Evolutionary conservation across 2,797 vertebrate genomes (phyloP), one percentile per base, ranked within the genome.

Genomic region (Eleutherodactylus coqui): DNA sequence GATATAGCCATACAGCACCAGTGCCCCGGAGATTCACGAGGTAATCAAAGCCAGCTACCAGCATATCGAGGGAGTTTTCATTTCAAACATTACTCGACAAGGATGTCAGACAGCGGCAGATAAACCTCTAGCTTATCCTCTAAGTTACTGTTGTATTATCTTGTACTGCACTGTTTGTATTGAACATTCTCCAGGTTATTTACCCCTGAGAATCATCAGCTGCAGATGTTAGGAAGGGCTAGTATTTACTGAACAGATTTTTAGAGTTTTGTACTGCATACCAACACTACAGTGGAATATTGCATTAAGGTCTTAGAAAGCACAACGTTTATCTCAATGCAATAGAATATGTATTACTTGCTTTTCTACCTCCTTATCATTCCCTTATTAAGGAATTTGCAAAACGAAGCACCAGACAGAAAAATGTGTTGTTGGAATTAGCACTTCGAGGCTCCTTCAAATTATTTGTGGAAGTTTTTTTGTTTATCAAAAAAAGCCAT

Each of bases 101-200:
- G 69, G 69, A 41, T 72, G 69, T 72, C 69, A 72, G 36, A 24
- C 67, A 24, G 21, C 41, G 69, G 38, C 21, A 41, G 69, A 72
- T 41, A 72, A 72, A 72, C 6, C 69, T 41, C 21, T 27, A n/a
- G 69, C 10, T 43, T 41, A 72, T 72, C 69, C 38, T 72, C 38
- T 72, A n/a, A 43, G 69, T 72, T 41, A 27, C 36, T 72, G 38
- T 72, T 72, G 69, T 43, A 72, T 72, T n/a, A 72, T 72, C 69
- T 69, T 69, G 64, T 69, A 38, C 16, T 17, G 62, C 62, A 19
- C 36, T 72, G 69, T 72, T 72, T 72, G 38, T 41, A 72, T 72
- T 41, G 69, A 72, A 72, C 24, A 14, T 41, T 72, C 69, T 72
- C 69, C 69, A 72, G 69, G 38, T 72, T 72, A 72, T 43, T 43